phyloP scores from a whole-genome alignment of 2,888 invertebrate species.

The Tetanocera ferruginea region DNA sequence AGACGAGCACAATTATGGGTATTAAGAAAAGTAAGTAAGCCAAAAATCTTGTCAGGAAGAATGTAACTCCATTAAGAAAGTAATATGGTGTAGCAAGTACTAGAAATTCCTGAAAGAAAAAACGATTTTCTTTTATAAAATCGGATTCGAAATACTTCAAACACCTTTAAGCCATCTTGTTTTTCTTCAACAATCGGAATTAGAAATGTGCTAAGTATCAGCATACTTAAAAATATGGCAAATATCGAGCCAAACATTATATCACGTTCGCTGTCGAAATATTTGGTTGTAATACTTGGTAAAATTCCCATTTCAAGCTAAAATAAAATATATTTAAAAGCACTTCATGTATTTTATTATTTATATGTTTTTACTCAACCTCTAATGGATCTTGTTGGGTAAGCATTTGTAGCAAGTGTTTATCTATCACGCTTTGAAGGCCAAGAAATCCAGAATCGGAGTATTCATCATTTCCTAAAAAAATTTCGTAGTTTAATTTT shows the following conservation, averaged over 20 bases:
- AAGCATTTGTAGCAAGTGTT: constrained; percentile 70
- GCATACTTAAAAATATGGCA: constrained; percentile 58
- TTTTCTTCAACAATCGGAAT: constrained; percentile 75
- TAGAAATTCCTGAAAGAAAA: constrained; percentile 58
- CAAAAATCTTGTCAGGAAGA: constrained; percentile 62
- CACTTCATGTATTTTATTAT: neutral
- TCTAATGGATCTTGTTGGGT: constrained; percentile 41
- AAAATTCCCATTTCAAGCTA: constrained; percentile 56
- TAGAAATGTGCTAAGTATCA: constrained; percentile 68
- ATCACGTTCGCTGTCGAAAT: constrained; percentile 55
- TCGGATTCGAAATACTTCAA: neutral
- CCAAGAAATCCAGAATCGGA: constrained; percentile 72
- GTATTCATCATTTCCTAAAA: constrained; percentile 69
- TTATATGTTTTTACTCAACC: constrained; percentile 33
- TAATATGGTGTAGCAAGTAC: constrained; percentile 65
- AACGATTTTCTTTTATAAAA: neutral
- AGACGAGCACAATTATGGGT: constrained; percentile 53
- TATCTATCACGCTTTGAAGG: constrained; percentile 75
- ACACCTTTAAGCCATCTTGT: constrained; percentile 73
- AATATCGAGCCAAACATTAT: constrained; percentile 59
- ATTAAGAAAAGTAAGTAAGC: constrained; percentile 55
- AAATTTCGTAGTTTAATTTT: neutral
- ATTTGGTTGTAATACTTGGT: constrained; percentile 54
- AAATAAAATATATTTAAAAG: neutral
- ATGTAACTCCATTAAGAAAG: constrained; percentile 66